Evolutionary conservation across 2,797 vertebrate species (phyloP), one percentile per base, ranked within the genome.

Genomic region (Acrocephalus scirpaceus): DNA sequence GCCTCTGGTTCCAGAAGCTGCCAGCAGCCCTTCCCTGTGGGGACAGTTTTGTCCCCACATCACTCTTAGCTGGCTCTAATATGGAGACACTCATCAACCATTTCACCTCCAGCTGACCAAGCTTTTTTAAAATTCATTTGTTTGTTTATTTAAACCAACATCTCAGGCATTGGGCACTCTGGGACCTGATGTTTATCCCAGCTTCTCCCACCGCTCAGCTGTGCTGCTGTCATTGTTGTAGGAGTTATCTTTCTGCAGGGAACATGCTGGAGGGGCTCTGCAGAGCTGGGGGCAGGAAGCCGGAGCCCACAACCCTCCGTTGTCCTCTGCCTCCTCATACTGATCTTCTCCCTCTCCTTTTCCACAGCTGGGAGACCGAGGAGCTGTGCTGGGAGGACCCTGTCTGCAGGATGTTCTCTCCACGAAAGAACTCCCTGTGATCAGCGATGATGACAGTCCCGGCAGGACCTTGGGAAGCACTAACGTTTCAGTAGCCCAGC

Each of bases 361-460:
- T 75, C 57, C 2, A 2, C 95, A 98, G 98, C 96, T 80, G 76
- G 92, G 91, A 91, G 69, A 80, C 34, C 4, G 38, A 38, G 95
- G 94, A 94, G 96, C 91, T 67, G n/a, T 85, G n/a, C 87, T 67
- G 38, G 93, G 93, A 75, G 36, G 85, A 88, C 78, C 72, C 91
- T 86, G 72, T 82, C 57, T 38, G 58, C 98, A 98, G 98, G 97
- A 98, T 97, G 97, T 96, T 97, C 97, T 95, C 97, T 94, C 97
- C 95, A 97, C 97, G 97, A 87, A 97, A 97, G 97, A 98, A 87
- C 97, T 97, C 98, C 98, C 96, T 95, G 83, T 97, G 97, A 98
- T 96, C 97, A 86, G 94, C 94, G 72, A 98, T 95, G 98, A 98
- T 98, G 98, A 97, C 96, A 97, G 93, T 88, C 66, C 50, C 19